Evolutionary conservation across 2,113 vertebrate genomes (phyloP).

Genomic region (Campylomormyrus tamandua): DNA sequence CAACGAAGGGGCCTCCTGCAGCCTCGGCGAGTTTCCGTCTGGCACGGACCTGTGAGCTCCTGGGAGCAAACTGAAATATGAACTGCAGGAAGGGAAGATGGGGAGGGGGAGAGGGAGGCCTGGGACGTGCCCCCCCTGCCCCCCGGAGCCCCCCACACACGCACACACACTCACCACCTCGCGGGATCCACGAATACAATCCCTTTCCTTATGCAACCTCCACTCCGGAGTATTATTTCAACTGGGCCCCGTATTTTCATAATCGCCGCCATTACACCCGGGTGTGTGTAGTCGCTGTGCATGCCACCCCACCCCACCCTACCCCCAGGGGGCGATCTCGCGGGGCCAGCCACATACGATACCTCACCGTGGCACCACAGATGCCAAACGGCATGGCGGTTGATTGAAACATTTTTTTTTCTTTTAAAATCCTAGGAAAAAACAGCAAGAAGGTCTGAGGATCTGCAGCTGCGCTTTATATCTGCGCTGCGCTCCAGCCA

Average conservation of each 20-base stretch:
- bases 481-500: constrained; percentile 28
- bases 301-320: constrained; percentile 3
- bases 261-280: constrained; percentile 25
- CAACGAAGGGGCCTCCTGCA: constrained; percentile 58
- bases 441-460: neutral
- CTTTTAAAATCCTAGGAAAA: neutral
- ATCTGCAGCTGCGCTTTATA: constrained; percentile 16
- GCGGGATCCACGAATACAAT: constrained; percentile 29
- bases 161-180: constrained; percentile 21
- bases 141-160: neutral
- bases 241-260: constrained; percentile 45
- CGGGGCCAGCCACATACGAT: neutral
- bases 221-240: constrained; percentile 39
- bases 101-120: constrained; percentile 42
- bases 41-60: constrained; percentile 85
- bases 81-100: constrained; percentile 66
- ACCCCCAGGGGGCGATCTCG: constrained; percentile 14
- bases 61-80: constrained; percentile 91
- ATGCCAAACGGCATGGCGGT: neutral
- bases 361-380: neutral
- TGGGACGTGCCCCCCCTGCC: constrained; percentile 37
- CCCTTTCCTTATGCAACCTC: constrained; percentile 38
- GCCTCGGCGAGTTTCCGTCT: constrained; percentile 84
- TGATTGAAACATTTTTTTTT: neutral
- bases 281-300: constrained; percentile 25